Base-by-base conservation (phyloP, 1,140 invertebrate species). In the Penaeus indicus region DNA sequence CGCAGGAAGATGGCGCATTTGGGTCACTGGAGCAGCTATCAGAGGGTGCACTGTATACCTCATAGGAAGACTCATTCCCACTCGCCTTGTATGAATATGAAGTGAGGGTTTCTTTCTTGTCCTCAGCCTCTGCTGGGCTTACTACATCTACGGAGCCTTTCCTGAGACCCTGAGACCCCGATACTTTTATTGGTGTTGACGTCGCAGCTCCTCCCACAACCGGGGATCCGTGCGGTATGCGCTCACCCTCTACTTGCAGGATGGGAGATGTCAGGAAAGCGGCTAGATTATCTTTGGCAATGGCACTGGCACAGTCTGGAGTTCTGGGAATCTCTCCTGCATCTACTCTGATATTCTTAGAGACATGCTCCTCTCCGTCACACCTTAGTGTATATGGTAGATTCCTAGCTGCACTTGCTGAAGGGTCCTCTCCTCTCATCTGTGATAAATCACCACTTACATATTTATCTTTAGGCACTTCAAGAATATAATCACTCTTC, bases 191-290 rank as follows among this genome's bases (percentile, higher is more conserved):
- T 25, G 86, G 86, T 42, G 86, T 88, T 38, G 86, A 88, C 10
- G 86, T 83, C 10, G 86, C 80, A 27, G 67, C 81, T 62, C 25
- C 54, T 25, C 60, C 27, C 25, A 77, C 61, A 5, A 47, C 64
- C 22, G 80, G 86, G 18, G 69, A 88, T 8, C 64, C 80, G 47
- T 77, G 79, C 1, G 79, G 38, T 7, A 83, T n/a, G 18, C 22
- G 27, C 61, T 27, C 69, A 69, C 47, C 86, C 32, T 32, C 67
- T n/a, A 38, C 25, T 62, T 77, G 69, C 25, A 77, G 86, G 32
- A 88, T 84, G 38, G 86, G 86, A 77, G 80, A 88, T 78, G 81
- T 77, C 19, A 82, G 86, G 25, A 82, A n/a, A 75, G 64, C 86
- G 69, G 54, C 54, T 54, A 54, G 54, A 13, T 54, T 54, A 11